Evolutionary conservation across 23 tunicate genomes (phyloP), one percentile per base, ranked within the genome.

Genomic region (Ascidia mentula): DNA sequence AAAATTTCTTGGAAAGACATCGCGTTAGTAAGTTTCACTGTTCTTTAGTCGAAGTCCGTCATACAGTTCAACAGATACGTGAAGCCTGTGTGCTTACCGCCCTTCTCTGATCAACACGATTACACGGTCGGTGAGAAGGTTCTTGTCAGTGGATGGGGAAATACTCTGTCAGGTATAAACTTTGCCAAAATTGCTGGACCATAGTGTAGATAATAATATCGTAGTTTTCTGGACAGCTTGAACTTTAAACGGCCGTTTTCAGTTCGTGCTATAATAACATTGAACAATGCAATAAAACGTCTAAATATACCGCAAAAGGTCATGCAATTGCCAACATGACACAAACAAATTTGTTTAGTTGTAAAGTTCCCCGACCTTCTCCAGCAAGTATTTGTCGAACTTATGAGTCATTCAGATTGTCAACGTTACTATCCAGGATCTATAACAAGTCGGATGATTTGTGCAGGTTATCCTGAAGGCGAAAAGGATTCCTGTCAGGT

Each of bases 61-160:
- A 30, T 87, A 8, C 26, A n/a, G 22, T 81, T 37, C 40, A 76
- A 60, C 77, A 34, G n/a, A 15, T 81, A 34, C 76, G 82, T 87
- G 0, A 69, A 72, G 34, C 86, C 91, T n/a, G 69, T 81, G 8
- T 87, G 91, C 70, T 34, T 87, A 36, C 91, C 84, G 28, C 35
- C 60, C 1, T 34, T 71, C 20, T 38, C 61, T 20, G 28, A 17
- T 45, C 26, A 31, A 0, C 33, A 60, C 18, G 7, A 82, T 22
- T 42, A 38, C 34, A 45, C n/a, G 9, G 78, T 34, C 13, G 72
- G 76, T 12, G 78, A 81, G 28, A 59, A 32, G 38, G 82, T 81
- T 6, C 46, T 75, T 35, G 91, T 87, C 4, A 82, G 82, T 22
- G 91, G 91, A 32, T 87, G 91, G 91, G 91, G 91, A 81, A 65